phyloP scores from a whole-genome alignment of 2,113 vertebrate species.

The Ictalurus punctatus region DNA sequence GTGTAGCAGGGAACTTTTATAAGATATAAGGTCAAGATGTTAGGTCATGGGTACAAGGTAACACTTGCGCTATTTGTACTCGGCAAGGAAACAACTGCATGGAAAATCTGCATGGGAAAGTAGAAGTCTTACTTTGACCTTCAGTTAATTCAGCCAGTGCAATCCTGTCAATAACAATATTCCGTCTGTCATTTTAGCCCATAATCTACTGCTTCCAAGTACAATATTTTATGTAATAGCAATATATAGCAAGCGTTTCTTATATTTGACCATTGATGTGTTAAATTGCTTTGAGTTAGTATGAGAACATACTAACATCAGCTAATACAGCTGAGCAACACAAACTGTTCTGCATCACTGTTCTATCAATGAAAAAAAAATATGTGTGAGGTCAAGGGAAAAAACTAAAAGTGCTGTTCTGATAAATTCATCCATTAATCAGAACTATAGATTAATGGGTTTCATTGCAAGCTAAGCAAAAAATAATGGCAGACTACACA shows the following conservation, averaged over 20 bases:
- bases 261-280: slow-evolving; percentile 18
- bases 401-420: background rate
- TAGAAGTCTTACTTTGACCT: slow-evolving; percentile 7
- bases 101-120: background rate
- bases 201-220: background rate
- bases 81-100: background rate
- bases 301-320: slow-evolving; percentile 20
- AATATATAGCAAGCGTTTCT: background rate
- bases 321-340: slow-evolving; percentile 18
- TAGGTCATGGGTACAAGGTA: background rate
- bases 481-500: background rate
- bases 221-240: background rate
- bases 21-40: background rate
- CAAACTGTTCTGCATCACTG: slow-evolving; percentile 7
- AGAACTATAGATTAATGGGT: background rate
- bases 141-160: background rate
- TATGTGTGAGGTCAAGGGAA: background rate
- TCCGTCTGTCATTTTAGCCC: background rate
- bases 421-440: slow-evolving; percentile 13
- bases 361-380: slow-evolving; percentile 28
- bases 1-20: background rate
- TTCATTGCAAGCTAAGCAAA: slow-evolving; percentile 28
- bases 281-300: slow-evolving; percentile 32
- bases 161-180: background rate
- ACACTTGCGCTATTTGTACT: background rate